phyloP scores from a whole-genome alignment of 2,113 vertebrate species.

The Plestiodon gilberti region DNA sequence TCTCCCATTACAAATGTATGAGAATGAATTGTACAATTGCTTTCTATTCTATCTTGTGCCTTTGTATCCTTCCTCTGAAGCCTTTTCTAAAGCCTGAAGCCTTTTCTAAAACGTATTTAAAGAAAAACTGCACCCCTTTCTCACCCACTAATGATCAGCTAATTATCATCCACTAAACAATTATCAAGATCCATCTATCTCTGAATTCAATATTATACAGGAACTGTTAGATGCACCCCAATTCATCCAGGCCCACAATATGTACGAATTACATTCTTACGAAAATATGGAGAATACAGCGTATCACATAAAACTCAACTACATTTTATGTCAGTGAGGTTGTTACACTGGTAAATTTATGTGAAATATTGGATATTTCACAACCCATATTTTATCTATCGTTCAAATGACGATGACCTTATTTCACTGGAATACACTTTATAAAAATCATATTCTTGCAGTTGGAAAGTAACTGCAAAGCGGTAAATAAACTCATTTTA shows the following conservation, averaged over 20 bases:
- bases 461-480: conserved; percentile 32
- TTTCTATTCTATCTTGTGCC: conserved; percentile 11
- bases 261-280: conserved; percentile 8
- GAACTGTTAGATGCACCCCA: neutral
- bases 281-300: neutral
- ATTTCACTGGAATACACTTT: conserved; percentile 39
- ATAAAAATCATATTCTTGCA: conserved; percentile 18
- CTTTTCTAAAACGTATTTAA: too few species aligned
- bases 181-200: neutral
- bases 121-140: neutral
- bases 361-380: conserved; percentile 46
- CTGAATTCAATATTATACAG: neutral
- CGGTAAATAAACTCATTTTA: conserved; percentile 11
- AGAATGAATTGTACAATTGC: neutral
- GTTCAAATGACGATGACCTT: neutral
- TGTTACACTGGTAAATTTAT: conserved; percentile 34
- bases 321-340: conserved; percentile 36
- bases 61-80: conserved; percentile 18
- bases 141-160: conserved; percentile 19
- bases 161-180: too few species aligned
- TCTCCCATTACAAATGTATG: neutral
- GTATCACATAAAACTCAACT: neutral
- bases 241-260: neutral
- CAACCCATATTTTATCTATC: neutral
- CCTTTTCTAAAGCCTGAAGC: neutral